Conservation (phyloP, 1,140 invertebrate genomes). For the Meloidogyne chitwoodi region DNA sequence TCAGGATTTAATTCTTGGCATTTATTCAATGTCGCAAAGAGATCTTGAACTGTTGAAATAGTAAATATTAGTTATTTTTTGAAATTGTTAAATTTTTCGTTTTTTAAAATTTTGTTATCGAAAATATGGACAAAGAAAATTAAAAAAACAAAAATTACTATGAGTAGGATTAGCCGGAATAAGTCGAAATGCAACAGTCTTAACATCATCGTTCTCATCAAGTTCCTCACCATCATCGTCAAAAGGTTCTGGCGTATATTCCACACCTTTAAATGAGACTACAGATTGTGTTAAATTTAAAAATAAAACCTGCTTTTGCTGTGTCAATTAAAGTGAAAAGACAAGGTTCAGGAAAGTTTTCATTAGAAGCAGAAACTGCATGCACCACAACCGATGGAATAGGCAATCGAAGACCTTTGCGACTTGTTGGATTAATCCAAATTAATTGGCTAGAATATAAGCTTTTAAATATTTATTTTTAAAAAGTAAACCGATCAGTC, state of each 20-base stretch:
- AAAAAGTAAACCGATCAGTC: conserved; percentile 16
- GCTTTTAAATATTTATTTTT: neutral
- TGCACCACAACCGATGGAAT: conserved; percentile 33
- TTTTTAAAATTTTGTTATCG: too few species aligned
- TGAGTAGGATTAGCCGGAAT: conserved; percentile 19
- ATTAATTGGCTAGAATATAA: conserved; percentile 23
- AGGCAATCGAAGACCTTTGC: conserved; percentile 22
- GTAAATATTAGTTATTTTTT: too few species aligned
- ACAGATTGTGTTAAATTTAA: neutral
- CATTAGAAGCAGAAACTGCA: conserved; percentile 28
- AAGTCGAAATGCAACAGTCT: conserved; percentile 25
- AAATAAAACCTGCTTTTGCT: conserved; percentile 16
- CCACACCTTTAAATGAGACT: conserved; percentile 15
- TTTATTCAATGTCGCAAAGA: conserved; percentile 16
- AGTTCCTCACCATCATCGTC: conserved; percentile 23
- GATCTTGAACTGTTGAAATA: neutral
- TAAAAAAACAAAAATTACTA: conserved; percentile 3
- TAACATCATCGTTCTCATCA: conserved; percentile 25
- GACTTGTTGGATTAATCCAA: conserved; percentile 21
- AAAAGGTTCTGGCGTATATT: conserved; percentile 17
- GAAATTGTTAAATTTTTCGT: too few species aligned
- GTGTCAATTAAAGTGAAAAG: conserved; percentile 29
- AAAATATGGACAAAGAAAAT: too few species aligned
- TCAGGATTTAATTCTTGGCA: conserved; percentile 24
- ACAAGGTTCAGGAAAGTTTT: conserved; percentile 33